Evolutionary conservation across 2,113 vertebrate genomes (phyloP).

Genomic region (Upupa epops): DNA sequence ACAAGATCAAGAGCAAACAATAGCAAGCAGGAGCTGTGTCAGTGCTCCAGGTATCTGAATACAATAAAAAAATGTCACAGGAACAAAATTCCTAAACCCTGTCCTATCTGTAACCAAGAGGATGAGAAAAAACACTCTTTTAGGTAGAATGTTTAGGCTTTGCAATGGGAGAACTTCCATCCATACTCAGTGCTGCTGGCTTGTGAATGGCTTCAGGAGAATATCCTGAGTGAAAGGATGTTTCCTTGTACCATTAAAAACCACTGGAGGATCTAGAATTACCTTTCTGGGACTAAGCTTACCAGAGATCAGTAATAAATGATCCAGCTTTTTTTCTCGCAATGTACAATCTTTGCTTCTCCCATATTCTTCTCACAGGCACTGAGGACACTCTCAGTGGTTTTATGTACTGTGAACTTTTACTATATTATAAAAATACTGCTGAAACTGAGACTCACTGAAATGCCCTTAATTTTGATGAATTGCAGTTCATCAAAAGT

Average conservation of each 20-base stretch:
- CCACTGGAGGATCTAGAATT: not conserved
- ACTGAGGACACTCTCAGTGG: not conserved
- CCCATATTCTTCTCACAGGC: not conserved
- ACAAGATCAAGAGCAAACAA: conserved; percentile 16
- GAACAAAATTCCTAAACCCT: not conserved
- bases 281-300: not conserved
- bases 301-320: not conserved
- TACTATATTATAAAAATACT: conserved; percentile 25
- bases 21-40: not conserved
- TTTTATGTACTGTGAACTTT: conserved; percentile 34
- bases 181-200: not conserved
- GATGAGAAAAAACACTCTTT: not conserved
- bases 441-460: not conserved
- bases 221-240: not conserved
- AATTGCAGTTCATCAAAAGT: conserved; percentile 10
- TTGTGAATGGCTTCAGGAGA: not conserved
- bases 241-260: not conserved
- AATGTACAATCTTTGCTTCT: not conserved
- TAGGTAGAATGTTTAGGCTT: not conserved
- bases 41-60: not conserved
- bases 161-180: not conserved
- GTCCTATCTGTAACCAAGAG: not conserved
- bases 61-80: not conserved
- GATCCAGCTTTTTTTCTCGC: not conserved
- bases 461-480: conserved; percentile 33